Evolutionary conservation across 2,113 vertebrate genomes (phyloP).

Genomic region (Petrocephalus zakoni): DNA sequence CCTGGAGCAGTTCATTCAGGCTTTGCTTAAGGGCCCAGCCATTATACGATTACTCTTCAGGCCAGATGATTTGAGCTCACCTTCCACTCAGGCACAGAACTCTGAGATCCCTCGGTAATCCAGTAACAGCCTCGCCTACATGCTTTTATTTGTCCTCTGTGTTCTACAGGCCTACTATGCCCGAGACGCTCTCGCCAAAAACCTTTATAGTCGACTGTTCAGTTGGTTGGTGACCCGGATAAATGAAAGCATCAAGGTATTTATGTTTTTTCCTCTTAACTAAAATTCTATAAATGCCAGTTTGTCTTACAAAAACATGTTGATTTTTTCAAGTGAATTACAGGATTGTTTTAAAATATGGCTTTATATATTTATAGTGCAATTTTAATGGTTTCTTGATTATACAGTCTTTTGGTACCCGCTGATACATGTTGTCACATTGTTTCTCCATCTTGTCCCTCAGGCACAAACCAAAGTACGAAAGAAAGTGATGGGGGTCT

Average conservation of each 20-base stretch:
- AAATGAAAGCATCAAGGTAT: constrained; percentile 97
- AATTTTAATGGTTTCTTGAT: neutral
- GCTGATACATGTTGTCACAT: neutral
- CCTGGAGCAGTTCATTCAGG: neutral
- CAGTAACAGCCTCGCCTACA: neutral
- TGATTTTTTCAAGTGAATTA: neutral
- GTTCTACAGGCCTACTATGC: constrained; percentile 86
- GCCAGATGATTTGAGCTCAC: neutral
- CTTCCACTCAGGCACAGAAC: neutral
- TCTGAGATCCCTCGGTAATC: neutral
- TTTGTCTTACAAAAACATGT: neutral
- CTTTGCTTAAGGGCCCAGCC: neutral
- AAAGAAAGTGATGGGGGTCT: constrained; percentile 98
- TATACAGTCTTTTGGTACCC: neutral
- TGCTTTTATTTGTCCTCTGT: constrained; percentile 13
- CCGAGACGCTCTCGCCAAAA: constrained; percentile 94
- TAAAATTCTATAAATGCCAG: neutral
- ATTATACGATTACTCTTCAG: neutral
- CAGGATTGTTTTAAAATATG: neutral
- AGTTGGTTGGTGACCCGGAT: constrained; percentile 93
- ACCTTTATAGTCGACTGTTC: constrained; percentile 92
- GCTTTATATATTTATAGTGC: neutral
- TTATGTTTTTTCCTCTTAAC: neutral
- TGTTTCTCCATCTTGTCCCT: constrained; percentile 30
- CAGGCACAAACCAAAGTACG: constrained; percentile 87